Evolutionary conservation across 92 coral and sea anemone species (phyloP).

Genomic region (Pocillopora meandrina): DNA sequence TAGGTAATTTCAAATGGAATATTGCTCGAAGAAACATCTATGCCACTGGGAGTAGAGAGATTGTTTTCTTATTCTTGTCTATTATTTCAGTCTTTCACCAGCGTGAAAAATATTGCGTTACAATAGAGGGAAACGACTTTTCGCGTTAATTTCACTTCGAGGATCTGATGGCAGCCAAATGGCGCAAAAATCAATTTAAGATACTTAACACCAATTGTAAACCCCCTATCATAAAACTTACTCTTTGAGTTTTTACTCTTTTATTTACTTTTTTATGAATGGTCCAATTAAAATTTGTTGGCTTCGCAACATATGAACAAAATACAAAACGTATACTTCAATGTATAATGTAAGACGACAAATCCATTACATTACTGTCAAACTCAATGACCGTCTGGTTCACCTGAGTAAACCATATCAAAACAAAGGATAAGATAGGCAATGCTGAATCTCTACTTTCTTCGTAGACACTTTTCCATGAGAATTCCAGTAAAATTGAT

Average conservation of each 20-base stretch:
- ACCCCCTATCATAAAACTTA: too few relatives aligned
- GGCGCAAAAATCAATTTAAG: too few relatives aligned
- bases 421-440: not conserved
- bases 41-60: too few relatives aligned
- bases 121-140: too few relatives aligned
- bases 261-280: not conserved
- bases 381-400: not conserved
- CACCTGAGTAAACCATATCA: not conserved
- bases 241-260: not conserved
- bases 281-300: not conserved
- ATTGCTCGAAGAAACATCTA: too few relatives aligned
- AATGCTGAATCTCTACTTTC: not conserved
- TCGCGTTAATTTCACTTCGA: too few relatives aligned
- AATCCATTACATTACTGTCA: not conserved
- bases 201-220: too few relatives aligned
- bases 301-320: not conserved
- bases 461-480: not conserved
- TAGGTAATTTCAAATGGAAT: too few relatives aligned
- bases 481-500: not conserved
- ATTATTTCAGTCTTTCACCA: too few relatives aligned
- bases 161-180: too few relatives aligned
- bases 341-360: constrained; percentile 3
- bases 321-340: not conserved
- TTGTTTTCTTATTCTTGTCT: too few relatives aligned
- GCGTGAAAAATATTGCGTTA: too few relatives aligned